Conservation (phyloP, 2,888 invertebrate genomes). For the Cantharis rustica region DNA sequence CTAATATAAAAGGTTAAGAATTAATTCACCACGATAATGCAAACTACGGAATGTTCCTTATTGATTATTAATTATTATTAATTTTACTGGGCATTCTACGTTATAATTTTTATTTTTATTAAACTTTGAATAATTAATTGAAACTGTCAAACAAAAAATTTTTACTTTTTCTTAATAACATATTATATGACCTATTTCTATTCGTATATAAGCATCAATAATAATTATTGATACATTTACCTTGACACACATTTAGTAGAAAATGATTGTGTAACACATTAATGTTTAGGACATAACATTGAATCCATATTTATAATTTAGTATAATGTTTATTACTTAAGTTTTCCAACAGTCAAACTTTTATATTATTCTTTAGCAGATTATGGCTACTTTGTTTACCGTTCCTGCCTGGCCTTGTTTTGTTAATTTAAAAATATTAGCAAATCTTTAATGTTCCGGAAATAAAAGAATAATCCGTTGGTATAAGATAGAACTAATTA, state of each 20-base stretch:
- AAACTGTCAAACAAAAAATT: background rate
- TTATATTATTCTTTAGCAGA: background rate
- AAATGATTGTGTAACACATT: background rate
- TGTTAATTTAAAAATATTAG: background rate
- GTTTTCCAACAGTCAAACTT: background rate
- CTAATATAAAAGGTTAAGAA: too few relatives aligned
- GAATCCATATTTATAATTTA: background rate
- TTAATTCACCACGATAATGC: too few relatives aligned
- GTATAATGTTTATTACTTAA: background rate
- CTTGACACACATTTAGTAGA: background rate
- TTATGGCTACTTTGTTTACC: background rate
- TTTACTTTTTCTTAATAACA: background rate
- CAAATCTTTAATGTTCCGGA: background rate
- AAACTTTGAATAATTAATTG: too few relatives aligned
- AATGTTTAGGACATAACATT: background rate
- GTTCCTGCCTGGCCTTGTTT: background rate
- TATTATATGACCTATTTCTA: background rate
- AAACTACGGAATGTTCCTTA: too few relatives aligned
- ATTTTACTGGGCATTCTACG: too few relatives aligned
- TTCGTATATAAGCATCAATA: background rate
- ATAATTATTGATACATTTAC: background rate
- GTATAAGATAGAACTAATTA: background rate
- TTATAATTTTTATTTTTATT: too few relatives aligned
- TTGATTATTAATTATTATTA: too few relatives aligned
- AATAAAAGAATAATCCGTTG: background rate